Evolutionary conservation across 2,888 invertebrate species (phyloP), one percentile per base, ranked within the genome.

Genomic region (Leptinotarsa juncta): DNA sequence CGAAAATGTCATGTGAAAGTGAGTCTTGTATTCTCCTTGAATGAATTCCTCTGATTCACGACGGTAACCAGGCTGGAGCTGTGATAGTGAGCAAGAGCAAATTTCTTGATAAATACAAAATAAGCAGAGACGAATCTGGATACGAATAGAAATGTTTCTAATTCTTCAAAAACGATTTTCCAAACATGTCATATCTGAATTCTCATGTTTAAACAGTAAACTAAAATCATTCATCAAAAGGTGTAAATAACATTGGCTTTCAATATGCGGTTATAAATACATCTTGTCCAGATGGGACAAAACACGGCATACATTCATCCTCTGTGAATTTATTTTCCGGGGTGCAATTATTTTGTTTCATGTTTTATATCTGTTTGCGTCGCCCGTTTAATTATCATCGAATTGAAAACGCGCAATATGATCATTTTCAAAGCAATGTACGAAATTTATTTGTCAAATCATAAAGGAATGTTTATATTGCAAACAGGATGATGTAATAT

Each of bases 381-480:
- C 80, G 78, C 78, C 77, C 75, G 82, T 83, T 83, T 82, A 83
- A 83, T 83, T 82, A 82, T 83, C 81, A 80, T 80, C 80, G 80
- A 83, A 83, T 83, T 81, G 83, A 82, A 85, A 84, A 80, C 82
- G 81, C 78, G 81, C 83, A 82, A 83, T 83, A 84, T 82, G 83
- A 84, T 81, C 82, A 79, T 79, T 79, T 79, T 81, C 81, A 77
- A 79, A 79, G 82, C 83, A 79, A 78, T 80, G 80, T 78, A 80
- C 82, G 83, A 85, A 87, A 87, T 87, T 87, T 87, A 87, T 87
- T 86, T 85, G 86, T 83, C 84, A 84, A 85, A 85, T 86, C 84
- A 85, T 85, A 85, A 84, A 85, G 86, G 86, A 86, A 86, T 87
- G 86, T 86, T 86, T 86, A 86, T 86, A 85, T 86, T 83, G 84